These are phyloP conservation scores for Sardinella longiceps DNA, from an alignment of 2,797 vertebrate species.

Conservation along the genomic window DNA sequence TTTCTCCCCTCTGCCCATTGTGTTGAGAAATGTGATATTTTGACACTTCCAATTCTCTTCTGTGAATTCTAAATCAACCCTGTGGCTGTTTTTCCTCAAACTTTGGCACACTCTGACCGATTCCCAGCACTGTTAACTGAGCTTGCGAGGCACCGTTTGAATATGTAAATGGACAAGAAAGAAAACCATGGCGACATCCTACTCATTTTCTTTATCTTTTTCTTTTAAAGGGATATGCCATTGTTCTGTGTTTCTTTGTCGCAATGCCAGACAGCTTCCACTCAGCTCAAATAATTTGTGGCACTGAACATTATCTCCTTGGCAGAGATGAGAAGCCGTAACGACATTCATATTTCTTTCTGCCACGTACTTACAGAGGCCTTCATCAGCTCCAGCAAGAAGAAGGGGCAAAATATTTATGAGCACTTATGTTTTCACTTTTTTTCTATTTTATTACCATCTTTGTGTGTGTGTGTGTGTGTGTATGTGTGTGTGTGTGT, in stretches of 20 bases:
- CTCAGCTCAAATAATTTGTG: slow-evolving; percentile 55
- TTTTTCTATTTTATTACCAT: slow-evolving; percentile 11
- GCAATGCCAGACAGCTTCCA: slow-evolving; percentile 30
- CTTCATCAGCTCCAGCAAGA: slow-evolving; percentile 31
- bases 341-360: slow-evolving; percentile 48
- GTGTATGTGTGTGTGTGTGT: background rate
- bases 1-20: slow-evolving; percentile 39
- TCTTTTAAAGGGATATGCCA: slow-evolving; percentile 35
- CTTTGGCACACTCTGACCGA: slow-evolving; percentile 23
- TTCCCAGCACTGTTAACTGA: slow-evolving; percentile 7
- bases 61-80: slow-evolving; percentile 48
- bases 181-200: slow-evolving; percentile 9
- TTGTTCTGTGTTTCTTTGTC: slow-evolving; percentile 42
- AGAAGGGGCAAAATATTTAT: slow-evolving; percentile 33
- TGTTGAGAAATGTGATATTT: slow-evolving; percentile 49
- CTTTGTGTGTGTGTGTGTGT: background rate
- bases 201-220: slow-evolving; percentile 51
- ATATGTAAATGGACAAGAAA: slow-evolving; percentile 19
- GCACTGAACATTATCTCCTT: slow-evolving; percentile 58
- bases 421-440: slow-evolving; percentile 24
- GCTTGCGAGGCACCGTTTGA: background rate
- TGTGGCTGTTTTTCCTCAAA: slow-evolving; percentile 27
- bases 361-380: slow-evolving; percentile 11
- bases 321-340: slow-evolving; percentile 61
- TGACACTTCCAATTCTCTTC: slow-evolving; percentile 49